Evolutionary conservation across 23 tunicate genomes (phyloP), one percentile per base, ranked within the genome.

Genomic region (Ascidia mentula): DNA sequence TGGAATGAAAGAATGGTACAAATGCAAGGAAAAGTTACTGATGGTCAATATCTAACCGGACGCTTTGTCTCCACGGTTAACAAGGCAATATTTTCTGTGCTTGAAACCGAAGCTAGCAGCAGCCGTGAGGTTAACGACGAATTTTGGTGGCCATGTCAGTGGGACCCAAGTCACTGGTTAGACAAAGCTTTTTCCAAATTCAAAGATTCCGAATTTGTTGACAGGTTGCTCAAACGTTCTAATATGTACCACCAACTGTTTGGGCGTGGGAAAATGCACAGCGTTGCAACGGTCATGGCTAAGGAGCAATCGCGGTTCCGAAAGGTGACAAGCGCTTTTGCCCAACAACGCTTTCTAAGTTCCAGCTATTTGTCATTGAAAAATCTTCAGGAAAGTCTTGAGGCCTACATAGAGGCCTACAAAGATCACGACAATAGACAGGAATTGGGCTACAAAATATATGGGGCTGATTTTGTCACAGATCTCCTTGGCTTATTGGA

Each of bases 141-240:
- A 32, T 73, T 73, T 73, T 73, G 77, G 77, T 73, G 77, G 77
- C 77, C 77, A 7, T 73, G 77, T 31, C 77, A 73, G 42, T 73
- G 60, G 79, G 79, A 75, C 30, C 79, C 60, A 6, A 75, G 79
- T 75, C 79, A 75, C 79, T 75, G 79, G 79, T 38, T 75, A 31
- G 79, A 75, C 79, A 75, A 75, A 38, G 60, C 4, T 6, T 75
- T 75, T 75, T 75, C 61, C 6, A 75, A 75, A 32, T 75, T 75
- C 38, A 75, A 75, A 75, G 26, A 9, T 12, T 38, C 32, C 37
- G n/a, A 30, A 30, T 36, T 75, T 75, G 79, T 75, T 36, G 79
- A 75, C 36, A 75, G 61, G 30, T 18, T 75, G 36, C 30, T 75
- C 5, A 35, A 75, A 39, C 79, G 60, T 6, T 5, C 59, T 2